These are phyloP conservation scores for Nycticorax nycticorax DNA, from an alignment of 2,113 vertebrate genomes.

Conservation along the genomic window DNA sequence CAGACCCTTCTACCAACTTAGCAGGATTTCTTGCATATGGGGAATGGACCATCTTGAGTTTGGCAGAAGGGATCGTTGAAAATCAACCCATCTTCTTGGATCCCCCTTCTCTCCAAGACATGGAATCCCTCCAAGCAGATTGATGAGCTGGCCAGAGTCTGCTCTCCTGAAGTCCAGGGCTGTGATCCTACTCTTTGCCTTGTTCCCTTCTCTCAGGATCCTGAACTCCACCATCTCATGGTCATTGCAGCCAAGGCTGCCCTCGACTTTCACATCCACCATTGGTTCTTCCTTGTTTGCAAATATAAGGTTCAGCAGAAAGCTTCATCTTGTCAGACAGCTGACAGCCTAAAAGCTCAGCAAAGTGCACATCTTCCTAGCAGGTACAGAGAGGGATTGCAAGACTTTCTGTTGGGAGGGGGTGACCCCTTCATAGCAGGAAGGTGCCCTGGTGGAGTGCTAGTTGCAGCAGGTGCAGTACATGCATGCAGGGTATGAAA, in stretches of 20 bases:
- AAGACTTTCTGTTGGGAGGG: not conserved
- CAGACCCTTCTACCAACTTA: not conserved
- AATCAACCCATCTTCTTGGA: not conserved
- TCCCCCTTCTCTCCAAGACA: not conserved
- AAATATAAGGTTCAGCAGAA: not conserved
- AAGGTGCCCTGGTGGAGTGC: not conserved
- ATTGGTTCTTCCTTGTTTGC: not conserved
- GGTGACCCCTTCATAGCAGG: not conserved
- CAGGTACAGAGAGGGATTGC: not conserved
- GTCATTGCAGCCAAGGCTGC: not conserved
- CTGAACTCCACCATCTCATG: not conserved
- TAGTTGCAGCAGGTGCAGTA: not conserved
- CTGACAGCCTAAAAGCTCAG: not conserved
- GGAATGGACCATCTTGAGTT: not conserved
- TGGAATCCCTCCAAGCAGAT: not conserved
- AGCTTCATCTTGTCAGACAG: not conserved
- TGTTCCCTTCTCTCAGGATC: not conserved
- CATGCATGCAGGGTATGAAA: not conserved
- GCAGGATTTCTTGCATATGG: not conserved
- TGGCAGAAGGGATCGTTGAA: not conserved
- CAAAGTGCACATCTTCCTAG: not conserved
- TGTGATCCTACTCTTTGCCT: not conserved
- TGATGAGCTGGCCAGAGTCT: not conserved
- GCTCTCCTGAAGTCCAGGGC: not conserved
- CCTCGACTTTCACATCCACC: not conserved